phyloP scores from a whole-genome alignment of 1,140 invertebrate genomes.

The Caligus rogercresseyi region DNA sequence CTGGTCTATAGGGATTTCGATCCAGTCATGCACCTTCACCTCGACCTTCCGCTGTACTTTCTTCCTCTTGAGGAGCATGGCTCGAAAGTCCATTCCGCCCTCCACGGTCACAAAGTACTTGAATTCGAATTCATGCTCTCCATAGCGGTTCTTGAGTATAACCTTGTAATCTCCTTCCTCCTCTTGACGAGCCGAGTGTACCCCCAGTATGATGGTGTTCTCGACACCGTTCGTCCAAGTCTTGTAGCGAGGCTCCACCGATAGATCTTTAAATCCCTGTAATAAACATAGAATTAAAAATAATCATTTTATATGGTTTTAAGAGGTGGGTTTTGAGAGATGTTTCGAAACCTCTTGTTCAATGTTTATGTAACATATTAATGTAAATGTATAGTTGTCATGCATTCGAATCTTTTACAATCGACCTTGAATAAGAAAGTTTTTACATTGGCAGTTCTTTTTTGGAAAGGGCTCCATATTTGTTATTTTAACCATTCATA shows the following conservation, averaged over 20 bases:
- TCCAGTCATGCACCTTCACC: slow-evolving; percentile 15
- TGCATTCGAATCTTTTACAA: too few species aligned
- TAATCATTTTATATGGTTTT: not conserved
- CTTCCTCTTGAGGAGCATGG: slow-evolving; percentile 89
- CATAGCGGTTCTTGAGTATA: slow-evolving; percentile 74
- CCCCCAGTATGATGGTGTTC: slow-evolving; percentile 2
- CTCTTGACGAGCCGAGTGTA: slow-evolving; percentile 3
- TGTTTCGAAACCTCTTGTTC: too few species aligned
- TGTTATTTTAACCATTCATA: too few species aligned
- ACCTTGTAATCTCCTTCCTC: slow-evolving; percentile 85
- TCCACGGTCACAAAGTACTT: slow-evolving; percentile 86
- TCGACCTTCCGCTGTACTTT: slow-evolving; percentile 31
- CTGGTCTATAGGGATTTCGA: slow-evolving; percentile 15
- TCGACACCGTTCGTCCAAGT: slow-evolving; percentile 9
- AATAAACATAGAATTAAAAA: not conserved
- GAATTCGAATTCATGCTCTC: slow-evolving; percentile 83
- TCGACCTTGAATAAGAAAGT: too few species aligned
- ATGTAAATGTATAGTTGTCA: too few species aligned
- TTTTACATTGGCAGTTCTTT: too few species aligned
- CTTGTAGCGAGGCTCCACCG: slow-evolving; percentile 7
- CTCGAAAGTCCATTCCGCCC: slow-evolving; percentile 81
- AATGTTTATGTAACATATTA: too few species aligned
- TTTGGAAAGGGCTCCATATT: too few species aligned
- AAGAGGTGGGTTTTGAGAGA: too few species aligned
- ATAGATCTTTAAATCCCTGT: slow-evolving; percentile 13